Conservation (phyloP, 2,797 vertebrate genomes). For the Anolis apletophallus region DNA sequence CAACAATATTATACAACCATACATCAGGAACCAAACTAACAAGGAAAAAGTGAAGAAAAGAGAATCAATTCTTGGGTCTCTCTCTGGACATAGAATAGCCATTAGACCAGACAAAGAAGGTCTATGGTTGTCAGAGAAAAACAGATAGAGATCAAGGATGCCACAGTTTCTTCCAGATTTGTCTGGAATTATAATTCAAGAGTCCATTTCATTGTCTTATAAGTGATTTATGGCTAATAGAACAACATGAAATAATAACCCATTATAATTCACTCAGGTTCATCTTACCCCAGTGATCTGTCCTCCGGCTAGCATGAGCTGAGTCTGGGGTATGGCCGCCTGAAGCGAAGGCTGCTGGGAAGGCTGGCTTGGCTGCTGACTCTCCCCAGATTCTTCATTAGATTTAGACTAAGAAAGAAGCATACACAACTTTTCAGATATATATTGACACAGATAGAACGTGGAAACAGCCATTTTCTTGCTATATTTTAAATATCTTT, state of each 20-base stretch:
- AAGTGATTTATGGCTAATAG: constrained; percentile 3
- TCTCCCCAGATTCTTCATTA: constrained; percentile 90
- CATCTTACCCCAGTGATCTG: constrained; percentile 97
- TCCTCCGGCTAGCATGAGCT: constrained; percentile 96
- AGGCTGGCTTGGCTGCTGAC: constrained; percentile 90
- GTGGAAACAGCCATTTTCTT: constrained; percentile 57
- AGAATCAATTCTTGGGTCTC: not conserved
- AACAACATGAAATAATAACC: constrained; percentile 27
- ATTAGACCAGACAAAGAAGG: not conserved
- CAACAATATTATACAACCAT: not conserved
- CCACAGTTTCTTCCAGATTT: not conserved
- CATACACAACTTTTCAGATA: constrained; percentile 71
- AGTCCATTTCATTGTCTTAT: not conserved
- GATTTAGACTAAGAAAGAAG: constrained; percentile 90
- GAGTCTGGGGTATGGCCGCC: constrained; percentile 92
- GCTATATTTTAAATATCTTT: constrained; percentile 64
- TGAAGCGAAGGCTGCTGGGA: constrained; percentile 86
- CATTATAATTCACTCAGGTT: constrained; percentile 48
- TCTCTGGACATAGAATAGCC: not conserved
- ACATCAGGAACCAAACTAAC: not conserved
- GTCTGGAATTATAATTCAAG: not conserved
- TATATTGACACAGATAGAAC: constrained; percentile 68
- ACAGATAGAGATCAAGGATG: not conserved
- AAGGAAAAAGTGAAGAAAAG: not conserved
- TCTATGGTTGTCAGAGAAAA: not conserved